These are phyloP conservation scores for Odobenus rosmarus DNA, from an alignment of 2,113 vertebrate genomes.

Conservation along the genomic window DNA sequence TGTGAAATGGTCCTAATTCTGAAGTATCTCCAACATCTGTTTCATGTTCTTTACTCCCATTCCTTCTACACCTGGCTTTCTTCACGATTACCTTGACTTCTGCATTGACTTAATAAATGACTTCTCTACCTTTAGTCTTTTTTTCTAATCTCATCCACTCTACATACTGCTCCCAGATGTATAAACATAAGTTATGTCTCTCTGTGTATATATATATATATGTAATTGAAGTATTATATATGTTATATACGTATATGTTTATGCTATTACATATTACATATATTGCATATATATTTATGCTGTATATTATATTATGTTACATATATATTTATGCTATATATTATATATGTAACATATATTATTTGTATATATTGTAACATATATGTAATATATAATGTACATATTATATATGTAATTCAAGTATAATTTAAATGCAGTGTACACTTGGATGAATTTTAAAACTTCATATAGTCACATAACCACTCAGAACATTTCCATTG, in stretches of 20 bases:
- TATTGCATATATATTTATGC: background rate
- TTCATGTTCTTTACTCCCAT: background rate
- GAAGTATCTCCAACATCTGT: background rate
- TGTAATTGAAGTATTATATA: background rate
- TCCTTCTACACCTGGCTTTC: background rate
- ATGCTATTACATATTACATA: background rate
- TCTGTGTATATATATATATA: background rate
- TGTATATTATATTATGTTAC: background rate
- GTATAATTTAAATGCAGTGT: background rate
- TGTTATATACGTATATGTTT: background rate
- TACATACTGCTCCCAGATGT: background rate
- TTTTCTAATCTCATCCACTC: background rate
- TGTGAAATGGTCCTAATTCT: background rate
- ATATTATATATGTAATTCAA: background rate
- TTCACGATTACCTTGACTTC: background rate
- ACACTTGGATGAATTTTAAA: background rate
- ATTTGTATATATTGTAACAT: background rate
- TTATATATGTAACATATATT: background rate
- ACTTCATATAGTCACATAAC: background rate
- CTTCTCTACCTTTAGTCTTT: background rate
- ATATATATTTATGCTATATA: background rate
- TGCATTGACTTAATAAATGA: background rate
- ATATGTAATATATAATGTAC: background rate
- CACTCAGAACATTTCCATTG: background rate
- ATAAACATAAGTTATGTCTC: background rate